Evolutionary conservation across 2,797 vertebrate genomes (phyloP).

Genomic region (Galagoides demidoff): DNA sequence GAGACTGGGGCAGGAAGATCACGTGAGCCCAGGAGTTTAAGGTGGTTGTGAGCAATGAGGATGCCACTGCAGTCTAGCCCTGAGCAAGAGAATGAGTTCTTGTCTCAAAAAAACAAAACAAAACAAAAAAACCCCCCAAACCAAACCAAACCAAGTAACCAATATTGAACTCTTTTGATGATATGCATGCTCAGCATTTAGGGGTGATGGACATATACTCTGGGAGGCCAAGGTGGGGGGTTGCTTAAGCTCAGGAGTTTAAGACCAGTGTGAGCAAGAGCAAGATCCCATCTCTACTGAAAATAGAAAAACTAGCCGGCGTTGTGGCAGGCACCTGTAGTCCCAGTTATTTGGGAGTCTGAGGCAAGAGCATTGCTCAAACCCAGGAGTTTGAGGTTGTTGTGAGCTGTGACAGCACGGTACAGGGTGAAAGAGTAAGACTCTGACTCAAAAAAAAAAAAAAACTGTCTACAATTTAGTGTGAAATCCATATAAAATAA

Average conservation of each 20-base stretch:
- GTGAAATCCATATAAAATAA: conserved; percentile 31
- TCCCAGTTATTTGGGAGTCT: no score
- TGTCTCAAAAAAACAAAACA: background rate
- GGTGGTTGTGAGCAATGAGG: background rate
- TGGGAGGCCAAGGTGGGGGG: no score
- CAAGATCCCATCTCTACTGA: no score
- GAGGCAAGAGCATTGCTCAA: no score
- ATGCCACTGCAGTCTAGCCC: background rate
- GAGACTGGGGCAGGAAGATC: background rate
- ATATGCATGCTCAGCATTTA: conserved; percentile 12
- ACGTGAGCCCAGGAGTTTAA: background rate
- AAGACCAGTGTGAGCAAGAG: no score
- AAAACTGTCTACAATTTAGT: background rate
- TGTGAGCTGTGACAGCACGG: no score
- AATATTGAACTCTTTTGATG: conserved; percentile 38
- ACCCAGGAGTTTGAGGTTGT: no score
- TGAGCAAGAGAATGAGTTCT: background rate
- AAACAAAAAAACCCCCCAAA: background rate
- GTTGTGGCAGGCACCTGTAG: no score
- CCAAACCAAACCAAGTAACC: background rate
- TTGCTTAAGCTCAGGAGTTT: no score
- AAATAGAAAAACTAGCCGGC: no score
- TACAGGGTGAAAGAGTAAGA: no score
- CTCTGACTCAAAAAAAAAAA: no score
- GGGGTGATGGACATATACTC: background rate